Base-by-base conservation (phyloP, 64 coral and sea anemone genomes). In the Anthopleura sola region DNA sequence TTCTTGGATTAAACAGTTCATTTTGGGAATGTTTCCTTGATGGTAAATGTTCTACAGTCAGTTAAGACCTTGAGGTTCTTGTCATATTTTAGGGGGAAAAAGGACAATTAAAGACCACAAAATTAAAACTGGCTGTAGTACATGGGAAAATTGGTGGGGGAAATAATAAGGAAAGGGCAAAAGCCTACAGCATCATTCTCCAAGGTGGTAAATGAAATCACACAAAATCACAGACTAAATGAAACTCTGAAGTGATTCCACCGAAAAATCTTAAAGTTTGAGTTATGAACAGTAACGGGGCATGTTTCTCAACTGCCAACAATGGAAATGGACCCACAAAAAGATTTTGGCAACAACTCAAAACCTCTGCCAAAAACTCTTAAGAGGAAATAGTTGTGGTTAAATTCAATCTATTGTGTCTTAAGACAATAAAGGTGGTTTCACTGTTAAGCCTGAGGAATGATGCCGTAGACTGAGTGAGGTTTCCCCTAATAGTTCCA, bases 1-100 rank as follows among this genome's bases (percentile, higher is more conserved):
- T 71, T 71, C 66, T 71, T 71, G 66, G 66, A 34, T 32, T 71
- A 34, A 71, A 71, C 66, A 71, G 66, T 13, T 32, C 23, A 71
- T 71, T 2, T 12, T 71, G 66, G 66, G 9, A 34, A 32, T 34
- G 9, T 71, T n/a, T 71, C 10, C n/a, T 14, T 71, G 16, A 29
- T 71, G 28, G 13, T 71, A 71, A 32, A 32, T 14, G 26, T 10
- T 71, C 66, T 71, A 17, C 66, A 71, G 66, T 71, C 29, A 16
- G 3, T 71, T 32, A 14, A 71, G n/a, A 71, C 14, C 66, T 71
- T 34, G 28, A 71, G 66, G 28, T 44, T 44, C 4, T 8, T 44
- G 29, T 32, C 1, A 33, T 32, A 34, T 71, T 28, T 31, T n/a
- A n/a, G n/a, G n/a, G 16, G 28, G 10, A 31, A 71, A 71, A 71